Evolutionary conservation across 2,797 vertebrate genomes (phyloP), one percentile per base, ranked within the genome.

Genomic region (Malurus splendens): DNA sequence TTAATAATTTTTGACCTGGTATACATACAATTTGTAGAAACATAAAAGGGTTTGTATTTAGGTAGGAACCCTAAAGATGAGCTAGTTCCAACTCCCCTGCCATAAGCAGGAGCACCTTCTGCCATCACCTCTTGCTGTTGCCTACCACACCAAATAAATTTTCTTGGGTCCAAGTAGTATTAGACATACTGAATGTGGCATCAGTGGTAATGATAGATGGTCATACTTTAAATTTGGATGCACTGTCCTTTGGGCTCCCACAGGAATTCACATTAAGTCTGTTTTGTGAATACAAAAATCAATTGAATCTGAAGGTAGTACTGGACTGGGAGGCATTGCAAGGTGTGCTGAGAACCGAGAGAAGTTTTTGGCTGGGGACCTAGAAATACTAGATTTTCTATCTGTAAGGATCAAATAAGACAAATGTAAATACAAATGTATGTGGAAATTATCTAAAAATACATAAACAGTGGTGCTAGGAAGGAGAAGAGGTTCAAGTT

Each of bases 241-340:
- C 23, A 38, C 18, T 44, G 45, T 51, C 50, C 36, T 2, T 67
- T 68, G 64, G 10, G 7, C 33, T 93, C 27, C 55, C 42, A 44
- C 8, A 32, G 38, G 41, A 81, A 60, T 87, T 89, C 1, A 4
- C 23, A 25, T 28, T 71, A 73, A 61, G 6, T 41, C 38, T 83
- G 52, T 12, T 54, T 62, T 72, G 32, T 77, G 70, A 87, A 57
- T 57, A 64, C 20, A 67, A 82, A 93, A 57, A 27, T 64, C 54
- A 55, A 52, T 75, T 86, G 19, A 50, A 86, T 89, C 70, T 90
- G 48, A 41, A 77, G 41, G 23, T 57, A 45, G 16, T 30, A 13
- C 36, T 81, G 33, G 41, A 30, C 7, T 76, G 66, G 33, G 18
- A 72, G 12, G 18, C 28, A 27, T 25, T 60, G 19, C 36, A 75